These are phyloP conservation scores for Drosophila seguyi DNA, from an alignment of 1,140 invertebrate species.

Conservation along the genomic window DNA sequence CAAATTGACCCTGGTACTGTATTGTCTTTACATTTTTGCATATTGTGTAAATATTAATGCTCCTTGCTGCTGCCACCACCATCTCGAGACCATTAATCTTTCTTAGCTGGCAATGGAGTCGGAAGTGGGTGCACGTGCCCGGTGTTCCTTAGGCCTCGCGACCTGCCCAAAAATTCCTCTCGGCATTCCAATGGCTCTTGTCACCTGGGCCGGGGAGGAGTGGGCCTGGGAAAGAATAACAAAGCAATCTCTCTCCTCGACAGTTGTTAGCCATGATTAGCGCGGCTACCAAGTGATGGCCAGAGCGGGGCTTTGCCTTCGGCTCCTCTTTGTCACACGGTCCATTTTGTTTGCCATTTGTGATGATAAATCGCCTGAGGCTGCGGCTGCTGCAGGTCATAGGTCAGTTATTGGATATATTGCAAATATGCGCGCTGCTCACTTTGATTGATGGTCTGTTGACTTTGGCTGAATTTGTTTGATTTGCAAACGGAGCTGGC, in stretches of 20 bases:
- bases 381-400: conserved; percentile 44
- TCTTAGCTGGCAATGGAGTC: conserved; percentile 38
- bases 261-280: conserved; percentile 66
- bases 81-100: conserved; percentile 71
- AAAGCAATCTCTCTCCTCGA: conserved; percentile 23
- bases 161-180: conserved; percentile 46
- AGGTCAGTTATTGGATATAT: conserved; percentile 77
- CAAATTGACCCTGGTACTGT: conserved; percentile 50
- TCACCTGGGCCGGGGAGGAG: conserved; percentile 22
- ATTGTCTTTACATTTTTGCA: conserved; percentile 52
- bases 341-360: conserved; percentile 75
- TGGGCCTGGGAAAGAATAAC: conserved; percentile 13
- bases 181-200: conserved; percentile 26
- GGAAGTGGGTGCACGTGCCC: conserved; percentile 12
- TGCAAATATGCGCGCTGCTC: conserved; percentile 49
- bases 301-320: conserved; percentile 28
- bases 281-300: conserved; percentile 33
- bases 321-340: conserved; percentile 50
- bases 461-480: conserved; percentile 65
- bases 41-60: conserved; percentile 70
- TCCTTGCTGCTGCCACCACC: conserved; percentile 40
- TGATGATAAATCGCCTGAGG: conserved; percentile 66
- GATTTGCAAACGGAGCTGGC: conserved; percentile 39
- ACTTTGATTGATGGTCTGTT: conserved; percentile 73
- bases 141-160: conserved; percentile 31